A percentile compares a stretch with the other conserved stretches of the same genome.
These are phyloP conservation scores for Odontothrips loti DNA, from an alignment of 2,888 invertebrate species.

Conservation along the genomic window DNA sequence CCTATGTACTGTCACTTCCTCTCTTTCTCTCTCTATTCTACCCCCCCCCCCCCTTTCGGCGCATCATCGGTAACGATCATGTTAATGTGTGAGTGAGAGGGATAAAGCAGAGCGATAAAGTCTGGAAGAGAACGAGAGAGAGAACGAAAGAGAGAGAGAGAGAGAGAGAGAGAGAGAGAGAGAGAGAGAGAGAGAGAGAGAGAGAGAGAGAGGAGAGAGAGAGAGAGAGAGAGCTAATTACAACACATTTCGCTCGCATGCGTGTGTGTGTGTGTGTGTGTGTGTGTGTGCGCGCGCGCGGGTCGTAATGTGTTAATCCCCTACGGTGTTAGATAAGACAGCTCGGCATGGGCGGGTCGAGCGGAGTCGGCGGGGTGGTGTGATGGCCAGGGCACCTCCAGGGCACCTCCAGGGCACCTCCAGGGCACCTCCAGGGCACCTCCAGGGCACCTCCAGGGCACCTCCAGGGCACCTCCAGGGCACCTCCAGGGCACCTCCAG, in stretches of 20 bases:
- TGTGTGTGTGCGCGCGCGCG: neutral
- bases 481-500: no score
- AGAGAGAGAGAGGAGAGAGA: neutral
- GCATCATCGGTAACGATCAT: neutral
- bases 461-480: no score
- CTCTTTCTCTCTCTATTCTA: neutral
- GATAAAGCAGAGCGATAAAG: neutral
- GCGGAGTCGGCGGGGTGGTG: no score
- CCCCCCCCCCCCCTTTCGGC: neutral
- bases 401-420: no score
- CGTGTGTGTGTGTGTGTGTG: neutral
- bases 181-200: neutral
- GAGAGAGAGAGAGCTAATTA: no score
- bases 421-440: no score
- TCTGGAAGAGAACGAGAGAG: neutral
- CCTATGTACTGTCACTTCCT: neutral
- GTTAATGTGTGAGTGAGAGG: neutral
- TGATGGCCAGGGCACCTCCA: no score
- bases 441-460: no score
- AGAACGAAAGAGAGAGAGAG: neutral
- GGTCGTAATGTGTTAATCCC: no score
- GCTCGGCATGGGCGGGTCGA: no score
- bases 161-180: constrained; percentile 1
- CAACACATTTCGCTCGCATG: neutral
- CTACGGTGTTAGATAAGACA: no score